Conservation (phyloP, 2,888 invertebrate genomes). For the Scaptomyza flava region DNA sequence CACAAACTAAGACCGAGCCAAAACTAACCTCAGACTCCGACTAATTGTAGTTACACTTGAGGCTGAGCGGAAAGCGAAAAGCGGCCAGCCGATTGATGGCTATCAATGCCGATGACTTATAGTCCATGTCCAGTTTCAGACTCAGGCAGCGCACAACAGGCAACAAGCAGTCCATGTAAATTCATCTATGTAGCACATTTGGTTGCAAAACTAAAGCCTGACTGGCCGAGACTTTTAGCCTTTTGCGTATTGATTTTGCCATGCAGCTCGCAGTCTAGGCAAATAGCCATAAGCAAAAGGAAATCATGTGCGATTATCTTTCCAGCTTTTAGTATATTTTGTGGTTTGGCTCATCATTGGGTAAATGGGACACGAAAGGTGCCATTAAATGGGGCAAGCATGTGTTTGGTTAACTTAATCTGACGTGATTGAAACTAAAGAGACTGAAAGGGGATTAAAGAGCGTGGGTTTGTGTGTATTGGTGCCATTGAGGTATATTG, state of each 20-base stretch:
- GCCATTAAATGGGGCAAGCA: slow-evolving; percentile 40
- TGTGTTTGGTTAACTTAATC: slow-evolving; percentile 47
- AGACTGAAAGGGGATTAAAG: slow-evolving; percentile 7
- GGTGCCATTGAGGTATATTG: too few relatives aligned
- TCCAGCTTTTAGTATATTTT: slow-evolving; percentile 17
- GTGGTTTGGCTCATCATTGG: slow-evolving; percentile 24
- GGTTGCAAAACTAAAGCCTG: slow-evolving; percentile 20
- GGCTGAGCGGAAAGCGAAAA: slow-evolving; percentile 58
- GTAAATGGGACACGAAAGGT: slow-evolving; percentile 31
- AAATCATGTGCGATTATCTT: slow-evolving; percentile 47
- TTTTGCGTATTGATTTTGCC: slow-evolving; percentile 70
- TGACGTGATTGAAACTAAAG: slow-evolving; percentile 46
- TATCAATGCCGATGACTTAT: slow-evolving; percentile 79
- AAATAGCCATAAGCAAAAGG: slow-evolving; percentile 65
- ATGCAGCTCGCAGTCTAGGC: slow-evolving; percentile 41
- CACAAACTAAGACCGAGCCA: slow-evolving; percentile 20
- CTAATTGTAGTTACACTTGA: slow-evolving; percentile 77
- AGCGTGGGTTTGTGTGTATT: not conserved
- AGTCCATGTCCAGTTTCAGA: slow-evolving; percentile 46
- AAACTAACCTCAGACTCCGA: slow-evolving; percentile 50
- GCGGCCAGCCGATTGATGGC: slow-evolving; percentile 73
- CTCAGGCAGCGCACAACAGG: slow-evolving; percentile 12
- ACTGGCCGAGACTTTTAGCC: slow-evolving; percentile 16
- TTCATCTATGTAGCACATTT: slow-evolving; percentile 70
- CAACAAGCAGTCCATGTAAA: slow-evolving; percentile 43